Percentiles rank a stretch among this genome's conserved stretches.
These are phyloP conservation scores for Drosophila dives DNA, from an alignment of 2,888 invertebrate genomes.

Conservation along the genomic window DNA sequence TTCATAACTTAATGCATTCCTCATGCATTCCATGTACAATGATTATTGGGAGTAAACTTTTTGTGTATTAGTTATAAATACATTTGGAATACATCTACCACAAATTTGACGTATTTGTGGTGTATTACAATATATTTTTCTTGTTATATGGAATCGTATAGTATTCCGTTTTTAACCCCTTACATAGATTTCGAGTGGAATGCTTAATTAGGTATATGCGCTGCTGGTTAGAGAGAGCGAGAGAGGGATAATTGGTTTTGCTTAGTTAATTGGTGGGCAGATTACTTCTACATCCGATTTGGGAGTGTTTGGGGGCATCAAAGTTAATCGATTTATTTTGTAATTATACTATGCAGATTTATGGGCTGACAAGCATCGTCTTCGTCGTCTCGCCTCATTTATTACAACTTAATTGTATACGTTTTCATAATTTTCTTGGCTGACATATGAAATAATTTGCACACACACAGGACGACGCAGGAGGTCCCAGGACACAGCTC, in stretches of 20 bases:
- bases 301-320: conserved; percentile 19
- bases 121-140: too few relatives aligned
- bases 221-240: not conserved
- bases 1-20: not conserved
- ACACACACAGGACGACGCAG: conserved; percentile 24
- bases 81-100: not conserved
- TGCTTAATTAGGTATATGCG: not conserved
- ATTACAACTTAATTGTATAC: conserved; percentile 61
- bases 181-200: not conserved
- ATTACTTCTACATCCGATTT: conserved; percentile 50
- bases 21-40: not conserved
- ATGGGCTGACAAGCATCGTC: conserved; percentile 35
- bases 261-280: conserved; percentile 63
- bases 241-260: conserved; percentile 56
- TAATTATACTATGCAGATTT: conserved; percentile 61
- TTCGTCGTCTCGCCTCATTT: conserved; percentile 35
- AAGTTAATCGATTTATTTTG: conserved; percentile 72
- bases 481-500: conserved; percentile 21
- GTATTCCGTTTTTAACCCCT: not conserved
- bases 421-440: conserved; percentile 68
- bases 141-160: not conserved
- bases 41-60: not conserved
- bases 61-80: not conserved
- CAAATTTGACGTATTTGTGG: too few relatives aligned
- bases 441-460: conserved; percentile 76